Conservation (phyloP, 2,888 invertebrate species). For the Drosophila greeni region DNA sequence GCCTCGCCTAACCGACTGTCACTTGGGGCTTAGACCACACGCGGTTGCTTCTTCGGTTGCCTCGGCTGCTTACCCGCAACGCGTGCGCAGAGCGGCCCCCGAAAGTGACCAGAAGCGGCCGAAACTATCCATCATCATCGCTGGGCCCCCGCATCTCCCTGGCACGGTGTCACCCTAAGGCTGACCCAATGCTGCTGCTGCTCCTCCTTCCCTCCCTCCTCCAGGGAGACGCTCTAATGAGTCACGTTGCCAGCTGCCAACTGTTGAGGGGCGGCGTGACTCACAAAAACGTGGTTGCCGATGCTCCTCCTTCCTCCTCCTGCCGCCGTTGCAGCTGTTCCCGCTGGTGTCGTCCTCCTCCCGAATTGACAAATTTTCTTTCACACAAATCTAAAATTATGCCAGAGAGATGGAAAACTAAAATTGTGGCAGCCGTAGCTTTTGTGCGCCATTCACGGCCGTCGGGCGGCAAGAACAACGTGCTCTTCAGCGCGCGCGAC, state of each 20-base stretch:
- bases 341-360: slow-evolving; percentile 14
- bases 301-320: not conserved
- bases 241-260: slow-evolving; percentile 51
- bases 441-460: slow-evolving; percentile 43
- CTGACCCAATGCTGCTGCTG: slow-evolving; percentile 6
- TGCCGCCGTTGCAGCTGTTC: not conserved
- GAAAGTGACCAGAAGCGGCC: slow-evolving; percentile 58
- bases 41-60: slow-evolving; percentile 5
- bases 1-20: slow-evolving; percentile 13
- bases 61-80: slow-evolving; percentile 59
- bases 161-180: slow-evolving; percentile 9
- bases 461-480: slow-evolving; percentile 19
- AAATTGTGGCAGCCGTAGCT: slow-evolving; percentile 40
- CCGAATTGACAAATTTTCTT: slow-evolving; percentile 45
- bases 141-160: slow-evolving; percentile 20
- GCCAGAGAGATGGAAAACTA: slow-evolving; percentile 35
- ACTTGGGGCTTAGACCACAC: slow-evolving; percentile 11
- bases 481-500: slow-evolving; percentile 49
- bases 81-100: slow-evolving; percentile 59
- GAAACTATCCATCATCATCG: slow-evolving; percentile 65
- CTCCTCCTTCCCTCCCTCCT: slow-evolving; percentile 1
- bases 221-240: slow-evolving; percentile 42
- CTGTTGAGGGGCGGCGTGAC: slow-evolving; percentile 47
- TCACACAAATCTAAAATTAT: slow-evolving; percentile 49
- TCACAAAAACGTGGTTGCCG: slow-evolving; percentile 24